phyloP scores from a whole-genome alignment of 2,113 vertebrate genomes.

The Alaudala cheleensis region DNA sequence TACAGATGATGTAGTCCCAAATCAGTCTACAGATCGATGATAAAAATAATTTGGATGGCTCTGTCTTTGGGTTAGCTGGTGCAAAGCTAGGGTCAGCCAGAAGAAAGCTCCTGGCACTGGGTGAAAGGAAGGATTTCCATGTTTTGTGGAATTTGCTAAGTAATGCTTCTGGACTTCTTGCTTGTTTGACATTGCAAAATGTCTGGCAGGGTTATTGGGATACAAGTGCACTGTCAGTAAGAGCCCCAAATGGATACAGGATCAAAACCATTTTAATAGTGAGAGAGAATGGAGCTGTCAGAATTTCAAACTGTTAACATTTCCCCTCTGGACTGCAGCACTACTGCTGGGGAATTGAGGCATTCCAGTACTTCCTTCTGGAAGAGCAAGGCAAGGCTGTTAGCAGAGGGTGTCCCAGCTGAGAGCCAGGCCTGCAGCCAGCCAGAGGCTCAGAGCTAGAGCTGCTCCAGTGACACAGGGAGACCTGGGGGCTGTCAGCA shows the following conservation, averaged over 20 bases:
- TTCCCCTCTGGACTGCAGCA: background rate
- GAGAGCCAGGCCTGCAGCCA: background rate
- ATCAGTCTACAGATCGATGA: background rate
- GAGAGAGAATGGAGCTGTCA: background rate
- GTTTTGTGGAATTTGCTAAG: background rate
- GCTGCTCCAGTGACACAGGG: fast-evolving
- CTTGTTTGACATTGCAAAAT: background rate
- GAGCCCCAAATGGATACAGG: background rate
- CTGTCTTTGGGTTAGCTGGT: background rate
- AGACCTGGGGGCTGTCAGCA: background rate
- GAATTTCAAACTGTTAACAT: background rate
- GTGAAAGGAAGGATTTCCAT: background rate
- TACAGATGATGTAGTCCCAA: background rate
- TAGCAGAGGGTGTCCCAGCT: background rate
- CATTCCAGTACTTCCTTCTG: background rate
- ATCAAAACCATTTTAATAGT: background rate
- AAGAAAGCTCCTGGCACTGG: background rate
- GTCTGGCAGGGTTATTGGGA: background rate
- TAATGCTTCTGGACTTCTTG: background rate
- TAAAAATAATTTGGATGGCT: background rate
- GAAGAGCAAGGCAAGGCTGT: background rate
- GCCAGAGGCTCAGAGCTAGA: background rate
- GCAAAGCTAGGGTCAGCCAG: background rate
- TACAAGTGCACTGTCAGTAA: background rate
- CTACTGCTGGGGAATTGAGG: background rate